Percentiles rank a stretch among this genome's conserved stretches.
Evolutionary conservation across 2,888 invertebrate species (phyloP).

Genomic region (Chrysina gloriosa): DNA sequence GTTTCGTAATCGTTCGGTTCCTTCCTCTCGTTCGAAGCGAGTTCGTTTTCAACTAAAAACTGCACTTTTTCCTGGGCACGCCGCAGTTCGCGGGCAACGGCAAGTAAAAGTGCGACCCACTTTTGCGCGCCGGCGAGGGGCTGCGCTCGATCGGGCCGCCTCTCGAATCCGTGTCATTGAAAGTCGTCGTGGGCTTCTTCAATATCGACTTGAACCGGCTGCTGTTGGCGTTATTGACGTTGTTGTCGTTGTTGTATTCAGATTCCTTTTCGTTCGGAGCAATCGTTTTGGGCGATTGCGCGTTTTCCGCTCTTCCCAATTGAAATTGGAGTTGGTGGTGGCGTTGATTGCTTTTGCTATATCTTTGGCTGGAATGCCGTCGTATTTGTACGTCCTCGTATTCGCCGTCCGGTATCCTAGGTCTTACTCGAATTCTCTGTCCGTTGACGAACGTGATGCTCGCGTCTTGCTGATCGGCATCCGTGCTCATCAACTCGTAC

Average conservation of each 20-base stretch:
- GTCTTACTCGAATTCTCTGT: slow-evolving; percentile 64
- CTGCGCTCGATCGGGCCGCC: slow-evolving; percentile 57
- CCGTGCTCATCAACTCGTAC: slow-evolving; percentile 78
- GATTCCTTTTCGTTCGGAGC: slow-evolving; percentile 56
- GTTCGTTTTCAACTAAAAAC: slow-evolving; percentile 76
- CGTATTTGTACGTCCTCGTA: slow-evolving; percentile 58
- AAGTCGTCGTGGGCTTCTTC: slow-evolving; percentile 66
- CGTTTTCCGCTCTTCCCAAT: slow-evolving; percentile 29
- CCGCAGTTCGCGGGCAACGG: slow-evolving; percentile 65
- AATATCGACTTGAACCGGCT: slow-evolving; percentile 67
- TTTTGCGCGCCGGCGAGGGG: slow-evolving; percentile 58
- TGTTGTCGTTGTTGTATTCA: slow-evolving; percentile 43
- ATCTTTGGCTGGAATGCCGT: slow-evolving; percentile 46
- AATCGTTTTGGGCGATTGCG: slow-evolving; percentile 40
- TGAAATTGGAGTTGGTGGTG: slow-evolving; percentile 39
- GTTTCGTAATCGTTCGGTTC: slow-evolving; percentile 43
- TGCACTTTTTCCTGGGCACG: slow-evolving; percentile 75
- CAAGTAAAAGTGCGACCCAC: slow-evolving; percentile 73
- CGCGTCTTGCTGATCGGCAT: slow-evolving; percentile 56
- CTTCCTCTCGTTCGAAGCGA: slow-evolving; percentile 46
- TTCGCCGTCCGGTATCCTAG: slow-evolving; percentile 56
- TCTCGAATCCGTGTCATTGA: slow-evolving; percentile 60
- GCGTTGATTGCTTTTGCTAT: slow-evolving; percentile 12
- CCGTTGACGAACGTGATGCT: slow-evolving; percentile 60
- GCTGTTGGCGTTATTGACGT: neutral